phyloP scores from a whole-genome alignment of 2,797 vertebrate genomes.

The Nothura maculosa region DNA sequence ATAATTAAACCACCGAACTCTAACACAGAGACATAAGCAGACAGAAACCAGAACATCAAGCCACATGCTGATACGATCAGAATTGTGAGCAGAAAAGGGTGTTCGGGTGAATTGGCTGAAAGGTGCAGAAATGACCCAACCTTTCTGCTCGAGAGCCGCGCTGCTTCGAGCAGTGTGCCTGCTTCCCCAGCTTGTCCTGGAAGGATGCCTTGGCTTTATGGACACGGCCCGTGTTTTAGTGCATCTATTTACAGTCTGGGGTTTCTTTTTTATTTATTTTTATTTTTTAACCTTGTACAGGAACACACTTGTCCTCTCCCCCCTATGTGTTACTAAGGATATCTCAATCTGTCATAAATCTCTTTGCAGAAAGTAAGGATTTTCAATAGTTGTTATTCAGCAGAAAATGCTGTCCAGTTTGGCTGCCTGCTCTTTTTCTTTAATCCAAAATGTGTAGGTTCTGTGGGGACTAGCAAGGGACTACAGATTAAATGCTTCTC shows the following conservation, averaged over 20 bases:
- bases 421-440: neutral
- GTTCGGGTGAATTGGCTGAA: neutral
- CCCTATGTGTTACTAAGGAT: neutral
- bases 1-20: neutral
- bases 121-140: neutral
- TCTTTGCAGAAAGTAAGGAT: neutral
- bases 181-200: too few species aligned
- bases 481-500: neutral
- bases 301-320: neutral
- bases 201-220: neutral
- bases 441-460: constrained; percentile 45
- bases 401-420: neutral
- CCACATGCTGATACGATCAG: neutral
- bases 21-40: neutral
- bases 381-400: constrained; percentile 7
- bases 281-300: neutral
- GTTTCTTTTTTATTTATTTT: neutral
- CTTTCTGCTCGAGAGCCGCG: neutral
- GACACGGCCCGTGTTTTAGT: neutral
- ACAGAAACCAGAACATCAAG: neutral
- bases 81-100: neutral
- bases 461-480: constrained; percentile 18
- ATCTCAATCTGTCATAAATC: neutral
- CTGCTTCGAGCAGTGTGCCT: neutral
- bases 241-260: neutral